Evolutionary conservation across 2,888 invertebrate species (phyloP), one percentile per base, ranked within the genome.

Genomic region (Criorhina ranunculi): DNA sequence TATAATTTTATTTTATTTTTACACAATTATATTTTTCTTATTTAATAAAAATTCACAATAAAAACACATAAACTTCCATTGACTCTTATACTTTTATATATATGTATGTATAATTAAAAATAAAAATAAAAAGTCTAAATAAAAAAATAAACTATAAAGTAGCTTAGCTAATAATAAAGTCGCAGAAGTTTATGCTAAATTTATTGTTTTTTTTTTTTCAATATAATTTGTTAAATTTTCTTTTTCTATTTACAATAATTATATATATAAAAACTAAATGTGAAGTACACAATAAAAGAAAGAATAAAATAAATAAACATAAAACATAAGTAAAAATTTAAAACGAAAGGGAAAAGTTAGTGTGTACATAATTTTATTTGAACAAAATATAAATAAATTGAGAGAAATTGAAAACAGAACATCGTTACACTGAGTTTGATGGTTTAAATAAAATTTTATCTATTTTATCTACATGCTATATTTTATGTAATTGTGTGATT

Each of bases 31-130:
- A 29, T 62, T 69, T 64, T 62, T 59, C 62, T 78, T 62, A 64
- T 64, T n/a, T 72, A 69, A 78, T 78, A 76, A 40, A n/a, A 75
- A 79, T 79, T 66, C 69, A 85, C 75, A 85, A 70, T 85, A 79
- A 79, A 85, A 79, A 59, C 40, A 75, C 85, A 78, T 59, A 85
- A 85, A 85, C 85, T 85, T 85, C 79, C 51, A 60, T 53, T 53
- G 64, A 64, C 79, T 78, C 62, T 11, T 53, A 70, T 40, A n/a
- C n/a, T n/a, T n/a, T n/a, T 64, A 64, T 53, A 67, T 46, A 37
- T 55, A 55, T 53, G 9, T 46, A 53, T 64, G 40, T 35, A 66
- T 42, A 82, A 69, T 49, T 51, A 72, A 67, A 67, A 73, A 69
- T 33, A 51, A 53, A 46, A 78, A n/a, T n/a, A 15, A 64, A 51